These are phyloP conservation scores for Empidonax alnorum DNA, from an alignment of 2,113 vertebrate species.

Conservation along the genomic window DNA sequence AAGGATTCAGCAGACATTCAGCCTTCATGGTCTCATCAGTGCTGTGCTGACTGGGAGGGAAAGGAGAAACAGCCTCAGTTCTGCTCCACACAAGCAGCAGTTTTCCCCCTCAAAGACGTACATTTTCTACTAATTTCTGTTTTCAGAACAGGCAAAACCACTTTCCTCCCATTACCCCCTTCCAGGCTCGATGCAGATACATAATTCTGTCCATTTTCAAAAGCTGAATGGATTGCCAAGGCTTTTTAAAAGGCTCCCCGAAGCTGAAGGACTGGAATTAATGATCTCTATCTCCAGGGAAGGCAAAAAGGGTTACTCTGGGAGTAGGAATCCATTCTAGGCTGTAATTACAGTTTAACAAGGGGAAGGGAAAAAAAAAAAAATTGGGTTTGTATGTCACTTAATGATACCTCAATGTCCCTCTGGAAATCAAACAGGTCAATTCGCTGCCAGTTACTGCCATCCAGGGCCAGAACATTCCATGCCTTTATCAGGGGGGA, in stretches of 20 bases:
- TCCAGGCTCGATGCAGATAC: not conserved
- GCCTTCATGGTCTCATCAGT: accelerated
- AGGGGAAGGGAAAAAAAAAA: not conserved
- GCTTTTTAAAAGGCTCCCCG: not conserved
- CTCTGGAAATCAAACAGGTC: constrained; percentile 99
- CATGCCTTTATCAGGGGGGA: constrained; percentile 83
- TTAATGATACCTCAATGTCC: constrained; percentile 92
- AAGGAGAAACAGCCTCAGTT: not conserved
- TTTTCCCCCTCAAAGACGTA: not conserved
- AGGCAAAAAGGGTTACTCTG: constrained; percentile 8
- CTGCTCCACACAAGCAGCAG: not conserved
- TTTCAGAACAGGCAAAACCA: not conserved
- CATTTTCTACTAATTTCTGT: not conserved
- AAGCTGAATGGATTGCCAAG: constrained; percentile 47
- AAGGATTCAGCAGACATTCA: not conserved
- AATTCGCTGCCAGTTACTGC: constrained; percentile 98
- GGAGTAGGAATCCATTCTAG: constrained; percentile 30
- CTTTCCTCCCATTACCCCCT: not conserved
- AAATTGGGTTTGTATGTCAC: constrained; percentile 33
- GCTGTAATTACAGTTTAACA: constrained; percentile 68
- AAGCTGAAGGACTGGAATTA: constrained; percentile 52
- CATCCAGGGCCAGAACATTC: constrained; percentile 97
- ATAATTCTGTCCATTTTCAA: constrained; percentile 26
- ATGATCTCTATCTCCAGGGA: constrained; percentile 47
- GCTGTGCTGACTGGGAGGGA: not conserved